A percentile compares a stretch with the other conserved stretches of the same genome.
Evolutionary conservation across 2,113 vertebrate genomes (phyloP).

Genomic region (Cariama cristata): DNA sequence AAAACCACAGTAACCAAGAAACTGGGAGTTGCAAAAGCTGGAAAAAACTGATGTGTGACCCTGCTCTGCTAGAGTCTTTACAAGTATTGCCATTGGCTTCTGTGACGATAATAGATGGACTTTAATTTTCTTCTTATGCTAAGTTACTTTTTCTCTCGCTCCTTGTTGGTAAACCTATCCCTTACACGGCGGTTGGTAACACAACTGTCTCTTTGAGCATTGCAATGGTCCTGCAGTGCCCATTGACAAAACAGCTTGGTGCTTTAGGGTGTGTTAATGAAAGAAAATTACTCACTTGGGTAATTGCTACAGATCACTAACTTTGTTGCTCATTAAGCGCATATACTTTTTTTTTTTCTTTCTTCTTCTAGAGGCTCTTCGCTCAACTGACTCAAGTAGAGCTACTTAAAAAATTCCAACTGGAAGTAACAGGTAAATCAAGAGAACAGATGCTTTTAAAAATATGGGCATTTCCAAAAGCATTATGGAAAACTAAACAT

Average conservation of each 20-base stretch:
- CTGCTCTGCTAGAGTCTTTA: background rate
- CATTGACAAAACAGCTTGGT: slow-evolving; percentile 59
- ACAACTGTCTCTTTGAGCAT: background rate
- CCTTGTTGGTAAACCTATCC: background rate
- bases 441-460: background rate
- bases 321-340: slow-evolving; percentile 54
- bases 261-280: slow-evolving; percentile 54
- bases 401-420: background rate
- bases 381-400: background rate
- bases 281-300: slow-evolving; percentile 58
- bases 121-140: background rate
- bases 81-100: background rate
- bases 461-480: background rate
- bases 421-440: background rate
- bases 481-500: background rate
- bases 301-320: slow-evolving; percentile 60
- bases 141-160: background rate
- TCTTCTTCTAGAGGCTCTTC: background rate
- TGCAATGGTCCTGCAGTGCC: slow-evolving; percentile 5
- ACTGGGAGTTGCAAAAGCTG: background rate
- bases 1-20: background rate
- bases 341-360: background rate
- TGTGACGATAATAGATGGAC: background rate
- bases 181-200: background rate
- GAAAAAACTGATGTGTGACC: background rate